Base-by-base conservation (phyloP, 2,113 vertebrate genomes). In the Catharus minimus region DNA sequence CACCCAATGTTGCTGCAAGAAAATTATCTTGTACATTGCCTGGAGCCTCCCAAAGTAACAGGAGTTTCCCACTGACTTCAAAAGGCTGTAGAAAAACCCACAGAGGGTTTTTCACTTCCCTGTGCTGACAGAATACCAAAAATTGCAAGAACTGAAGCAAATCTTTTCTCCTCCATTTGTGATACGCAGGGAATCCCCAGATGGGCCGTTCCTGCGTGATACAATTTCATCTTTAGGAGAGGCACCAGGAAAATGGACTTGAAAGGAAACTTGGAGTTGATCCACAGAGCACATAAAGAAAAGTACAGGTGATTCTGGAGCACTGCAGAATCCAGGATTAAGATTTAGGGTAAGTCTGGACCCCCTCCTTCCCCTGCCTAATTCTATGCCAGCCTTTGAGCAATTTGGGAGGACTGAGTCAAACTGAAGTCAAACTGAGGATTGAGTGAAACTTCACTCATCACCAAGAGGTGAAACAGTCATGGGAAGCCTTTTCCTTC, bases 31-130 rank as follows among this genome's bases (percentile, higher is more conserved):
- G 36, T 1, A 0, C 44, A 28, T 43, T 83, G 46, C 66, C 82
- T 49, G 36, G 26, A 86, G 58, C 57, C 53, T 83, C 66, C 18
- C 4, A 3, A n/a, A 72, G 46, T 27, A 65, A n/a, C 66, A 57
- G 32, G 50, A 95, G 86, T 82, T 93, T 86, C 83, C 90, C 83
- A 65, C 38, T 55, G 77, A 65, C 69, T 93, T 95, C 88, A 90
- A 84, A 95, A 56, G 46, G 76, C 53, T 65, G 69, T 20, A 88
- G 90, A 49, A 88, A 94, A 91, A 56, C 58, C 46, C 77, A 58
- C 23, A 26, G 82, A 86, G 75, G 74, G 38, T 57, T 88, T 74
- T 81, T 41, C 49, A 26, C 64, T 86, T 38, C 76, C 7, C 44
- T 69, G 20, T 32, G 28, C 49, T 81, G 68, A 64, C 22, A 77